phyloP scores from a whole-genome alignment of 2,888 invertebrate species.

The Molanna angustata region DNA sequence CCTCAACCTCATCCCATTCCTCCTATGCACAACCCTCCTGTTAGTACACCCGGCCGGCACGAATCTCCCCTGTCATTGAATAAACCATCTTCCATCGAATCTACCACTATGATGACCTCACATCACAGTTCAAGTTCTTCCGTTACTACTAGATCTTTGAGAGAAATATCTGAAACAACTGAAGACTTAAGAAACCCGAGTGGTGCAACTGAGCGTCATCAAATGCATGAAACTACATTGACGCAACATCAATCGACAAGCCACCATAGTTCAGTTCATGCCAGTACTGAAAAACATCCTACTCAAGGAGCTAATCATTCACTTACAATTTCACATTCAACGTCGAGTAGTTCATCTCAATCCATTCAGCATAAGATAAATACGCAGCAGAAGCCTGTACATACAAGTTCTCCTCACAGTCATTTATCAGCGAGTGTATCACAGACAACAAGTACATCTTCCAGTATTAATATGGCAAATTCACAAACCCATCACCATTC shows the following conservation, averaged over 20 bases:
- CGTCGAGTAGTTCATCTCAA: constrained; percentile 64
- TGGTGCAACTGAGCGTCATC: constrained; percentile 55
- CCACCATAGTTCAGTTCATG: constrained; percentile 63
- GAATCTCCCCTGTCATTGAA: constrained; percentile 41
- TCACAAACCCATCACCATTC: constrained; percentile 68
- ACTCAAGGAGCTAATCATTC: constrained; percentile 56
- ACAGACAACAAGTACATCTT: constrained; percentile 52
- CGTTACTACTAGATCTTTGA: constrained; percentile 63
- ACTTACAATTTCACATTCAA: constrained; percentile 65
- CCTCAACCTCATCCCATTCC: constrained; percentile 74
- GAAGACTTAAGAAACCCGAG: constrained; percentile 52
- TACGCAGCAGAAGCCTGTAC: constrained; percentile 51
- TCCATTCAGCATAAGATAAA: constrained; percentile 63
- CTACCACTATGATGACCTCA: constrained; percentile 66
- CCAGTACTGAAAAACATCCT: constrained; percentile 62
- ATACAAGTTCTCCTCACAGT: constrained; percentile 50
- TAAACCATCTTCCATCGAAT: constrained; percentile 58
- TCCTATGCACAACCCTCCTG: constrained; percentile 56
- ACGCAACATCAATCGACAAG: constrained; percentile 66
- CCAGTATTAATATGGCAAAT: constrained; percentile 55
- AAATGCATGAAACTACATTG: constrained; percentile 63
- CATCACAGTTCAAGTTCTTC: constrained; percentile 71
- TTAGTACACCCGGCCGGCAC: constrained; percentile 49
- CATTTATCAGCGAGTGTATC: constrained; percentile 57
- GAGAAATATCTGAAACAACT: constrained; percentile 58